Percentiles rank a stretch among this genome's conserved stretches.
phyloP scores from a whole-genome alignment of 1,140 invertebrate genomes.

The Teleopsis dalmanni region DNA sequence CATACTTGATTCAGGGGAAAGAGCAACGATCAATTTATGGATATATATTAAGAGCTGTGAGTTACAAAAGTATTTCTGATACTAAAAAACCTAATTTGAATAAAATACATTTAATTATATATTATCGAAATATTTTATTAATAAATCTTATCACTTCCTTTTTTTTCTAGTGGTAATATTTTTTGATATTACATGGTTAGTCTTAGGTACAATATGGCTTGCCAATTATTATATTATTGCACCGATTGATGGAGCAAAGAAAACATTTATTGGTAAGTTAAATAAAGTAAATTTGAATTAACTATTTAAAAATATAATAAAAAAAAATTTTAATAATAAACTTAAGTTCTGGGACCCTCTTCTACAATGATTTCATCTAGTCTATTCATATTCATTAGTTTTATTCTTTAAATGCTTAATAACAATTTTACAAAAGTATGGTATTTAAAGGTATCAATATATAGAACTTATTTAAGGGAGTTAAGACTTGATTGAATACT shows the following conservation, averaged over 20 bases:
- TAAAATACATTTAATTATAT: neutral
- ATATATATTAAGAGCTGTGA: slow-evolving; percentile 75
- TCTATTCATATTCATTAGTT: too few species aligned
- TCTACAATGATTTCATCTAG: too few species aligned
- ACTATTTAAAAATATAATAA: too few species aligned
- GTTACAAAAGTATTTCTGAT: slow-evolving; percentile 8
- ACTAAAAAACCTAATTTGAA: neutral
- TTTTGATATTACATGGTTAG: slow-evolving; percentile 69
- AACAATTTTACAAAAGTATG: too few species aligned
- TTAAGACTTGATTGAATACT: too few species aligned
- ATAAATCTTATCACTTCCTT: neutral
- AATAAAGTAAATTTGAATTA: slow-evolving; percentile 1
- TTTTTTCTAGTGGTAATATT: slow-evolving; percentile 57
- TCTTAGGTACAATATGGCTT: slow-evolving; percentile 69
- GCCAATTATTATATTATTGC: slow-evolving; percentile 61
- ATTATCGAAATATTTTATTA: neutral
- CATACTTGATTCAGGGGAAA: slow-evolving; percentile 67
- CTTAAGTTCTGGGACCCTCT: too few species aligned
- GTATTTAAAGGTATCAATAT: too few species aligned
- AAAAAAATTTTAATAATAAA: too few species aligned
- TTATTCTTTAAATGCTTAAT: too few species aligned
- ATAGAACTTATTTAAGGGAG: too few species aligned
- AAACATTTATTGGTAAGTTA: slow-evolving; percentile 66
- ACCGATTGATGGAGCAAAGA: slow-evolving; percentile 60
- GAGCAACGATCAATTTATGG: slow-evolving; percentile 72